Conservation (phyloP, 2,797 vertebrate species). For the Falco berigora region DNA sequence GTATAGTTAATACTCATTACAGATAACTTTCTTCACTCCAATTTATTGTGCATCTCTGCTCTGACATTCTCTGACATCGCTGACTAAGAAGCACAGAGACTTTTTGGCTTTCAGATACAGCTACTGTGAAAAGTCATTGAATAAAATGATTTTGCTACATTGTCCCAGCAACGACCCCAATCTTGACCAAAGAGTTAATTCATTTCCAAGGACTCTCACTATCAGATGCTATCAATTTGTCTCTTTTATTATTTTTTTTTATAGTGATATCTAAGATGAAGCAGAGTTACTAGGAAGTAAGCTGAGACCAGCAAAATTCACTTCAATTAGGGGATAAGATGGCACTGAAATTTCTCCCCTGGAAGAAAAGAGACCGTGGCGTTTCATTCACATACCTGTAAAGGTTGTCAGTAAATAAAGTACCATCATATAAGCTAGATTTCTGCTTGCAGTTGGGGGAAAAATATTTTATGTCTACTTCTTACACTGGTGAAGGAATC, state of each 20-base stretch:
- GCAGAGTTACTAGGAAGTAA: not conserved
- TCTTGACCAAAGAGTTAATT: constrained; percentile 29
- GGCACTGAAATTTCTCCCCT: not conserved
- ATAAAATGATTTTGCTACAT: constrained; percentile 6
- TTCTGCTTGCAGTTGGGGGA: not conserved
- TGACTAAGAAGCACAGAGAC: not conserved
- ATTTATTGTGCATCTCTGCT: not conserved
- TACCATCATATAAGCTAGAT: not conserved
- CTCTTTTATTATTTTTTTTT: not conserved
- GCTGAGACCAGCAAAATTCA: constrained; percentile 48
- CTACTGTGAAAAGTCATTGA: not conserved
- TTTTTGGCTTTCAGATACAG: not conserved
- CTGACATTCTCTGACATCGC: not conserved
- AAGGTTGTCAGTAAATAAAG: not conserved
- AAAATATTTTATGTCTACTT: not conserved
- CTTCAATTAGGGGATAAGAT: constrained; percentile 4
- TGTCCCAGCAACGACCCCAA: constrained; percentile 32
- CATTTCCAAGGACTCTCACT: constrained; percentile 31
- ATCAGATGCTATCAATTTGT: constrained; percentile 37
- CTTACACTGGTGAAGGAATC: not conserved
- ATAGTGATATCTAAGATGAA: constrained; percentile 13
- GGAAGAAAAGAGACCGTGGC: not conserved
- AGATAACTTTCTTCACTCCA: not conserved
- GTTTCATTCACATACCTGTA: not conserved
- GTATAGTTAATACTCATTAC: not conserved